Conservation (phyloP, 2,113 vertebrate species). For the Mastomys coucha region DNA sequence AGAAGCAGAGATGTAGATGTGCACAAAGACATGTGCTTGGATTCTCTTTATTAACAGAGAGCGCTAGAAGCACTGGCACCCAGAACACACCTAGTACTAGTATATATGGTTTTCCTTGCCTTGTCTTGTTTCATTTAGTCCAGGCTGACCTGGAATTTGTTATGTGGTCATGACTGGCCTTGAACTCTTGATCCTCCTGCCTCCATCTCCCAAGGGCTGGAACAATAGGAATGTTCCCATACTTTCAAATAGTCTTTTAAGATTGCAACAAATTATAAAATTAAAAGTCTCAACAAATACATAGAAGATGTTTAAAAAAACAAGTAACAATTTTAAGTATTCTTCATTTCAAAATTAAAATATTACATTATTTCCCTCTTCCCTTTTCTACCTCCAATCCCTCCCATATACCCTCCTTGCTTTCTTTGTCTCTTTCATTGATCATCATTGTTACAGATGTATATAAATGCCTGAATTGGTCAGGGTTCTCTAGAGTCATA, state of each 20-base stretch:
- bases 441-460: neutral
- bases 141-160: neutral
- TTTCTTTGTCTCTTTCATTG: neutral
- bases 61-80: neutral
- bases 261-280: neutral
- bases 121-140: neutral
- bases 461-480: too few species aligned
- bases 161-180: neutral
- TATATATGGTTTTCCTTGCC: neutral
- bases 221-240: neutral
- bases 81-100: neutral
- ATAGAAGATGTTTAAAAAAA: neutral
- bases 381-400: neutral
- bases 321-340: neutral
- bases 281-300: neutral
- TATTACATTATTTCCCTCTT: neutral
- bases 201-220: neutral
- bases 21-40: neutral
- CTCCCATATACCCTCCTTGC: neutral
- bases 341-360: neutral
- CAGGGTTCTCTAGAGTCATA: too few species aligned
- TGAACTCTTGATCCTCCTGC: neutral
- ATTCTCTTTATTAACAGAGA: neutral
- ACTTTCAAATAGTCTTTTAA: neutral
- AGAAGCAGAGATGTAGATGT: neutral